Evolutionary conservation across 2,113 vertebrate species (phyloP).

Genomic region (Oceanodroma tethys): DNA sequence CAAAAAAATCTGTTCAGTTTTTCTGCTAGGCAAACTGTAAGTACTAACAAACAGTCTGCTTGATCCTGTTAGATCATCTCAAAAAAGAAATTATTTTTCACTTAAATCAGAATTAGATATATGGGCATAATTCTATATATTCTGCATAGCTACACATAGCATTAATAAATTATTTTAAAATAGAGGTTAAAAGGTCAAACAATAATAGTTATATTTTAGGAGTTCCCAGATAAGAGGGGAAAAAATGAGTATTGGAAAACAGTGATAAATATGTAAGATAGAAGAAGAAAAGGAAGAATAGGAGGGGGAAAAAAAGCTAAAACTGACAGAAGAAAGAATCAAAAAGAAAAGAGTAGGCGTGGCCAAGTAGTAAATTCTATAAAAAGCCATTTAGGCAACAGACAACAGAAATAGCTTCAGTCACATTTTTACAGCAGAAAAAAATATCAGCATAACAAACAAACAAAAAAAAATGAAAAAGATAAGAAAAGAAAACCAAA

Average conservation of each 20-base stretch:
- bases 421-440: constrained; percentile 21
- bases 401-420: neutral
- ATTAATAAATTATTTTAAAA: neutral
- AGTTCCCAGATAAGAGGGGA: neutral
- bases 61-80: neutral
- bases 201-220: neutral
- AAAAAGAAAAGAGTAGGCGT: neutral
- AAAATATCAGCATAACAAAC: neutral
- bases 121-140: neutral
- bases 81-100: neutral
- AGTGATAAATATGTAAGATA: neutral
- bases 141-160: neutral
- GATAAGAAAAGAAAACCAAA: neutral
- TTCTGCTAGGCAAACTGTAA: neutral
- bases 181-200: neutral
- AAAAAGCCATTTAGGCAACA: neutral
- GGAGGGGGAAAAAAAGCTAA: neutral
- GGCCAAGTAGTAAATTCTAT: neutral
- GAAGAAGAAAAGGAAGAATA: neutral
- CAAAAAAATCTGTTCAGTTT: neutral
- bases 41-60: neutral
- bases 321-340: neutral
- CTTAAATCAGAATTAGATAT: neutral
- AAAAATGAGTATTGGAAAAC: neutral
- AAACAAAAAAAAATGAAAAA: neutral